Evolutionary conservation across 1,140 invertebrate species (phyloP).

Genomic region (Cyclina sinensis): DNA sequence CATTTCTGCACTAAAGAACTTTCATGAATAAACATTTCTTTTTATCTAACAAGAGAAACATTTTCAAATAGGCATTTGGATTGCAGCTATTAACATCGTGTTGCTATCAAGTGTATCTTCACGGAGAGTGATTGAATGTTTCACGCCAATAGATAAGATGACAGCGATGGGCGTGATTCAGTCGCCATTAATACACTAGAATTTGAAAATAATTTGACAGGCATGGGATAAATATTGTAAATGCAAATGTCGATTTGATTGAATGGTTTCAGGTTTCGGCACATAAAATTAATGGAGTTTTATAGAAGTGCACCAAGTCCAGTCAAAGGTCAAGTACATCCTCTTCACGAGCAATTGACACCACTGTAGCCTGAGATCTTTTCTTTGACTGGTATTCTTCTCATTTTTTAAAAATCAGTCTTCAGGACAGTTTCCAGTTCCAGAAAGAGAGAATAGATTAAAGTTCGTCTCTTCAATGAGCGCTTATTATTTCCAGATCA

Average conservation of each 20-base stretch:
- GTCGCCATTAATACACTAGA: neutral
- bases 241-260: constrained; percentile 7
- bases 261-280: constrained; percentile 4
- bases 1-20: too few species aligned
- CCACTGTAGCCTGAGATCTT: too few species aligned
- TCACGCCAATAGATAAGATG: constrained; percentile 9
- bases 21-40: too few species aligned
- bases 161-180: constrained; percentile 11
- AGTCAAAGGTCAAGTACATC: neutral
- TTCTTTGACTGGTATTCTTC: too few species aligned
- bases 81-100: constrained; percentile 4
- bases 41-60: too few species aligned
- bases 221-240: constrained; percentile 7
- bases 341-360: too few species aligned
- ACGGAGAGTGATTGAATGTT: neutral
- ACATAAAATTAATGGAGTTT: neutral
- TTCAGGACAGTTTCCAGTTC: too few species aligned
- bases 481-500: too few species aligned
- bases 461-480: too few species aligned
- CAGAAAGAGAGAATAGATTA: too few species aligned
- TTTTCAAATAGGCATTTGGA: neutral
- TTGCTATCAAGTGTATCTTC: constrained; percentile 18
- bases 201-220: constrained; percentile 14
- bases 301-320: neutral
- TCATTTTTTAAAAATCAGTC: too few species aligned